phyloP scores from a whole-genome alignment of 2,797 vertebrate genomes.

The Merluccius polli region DNA sequence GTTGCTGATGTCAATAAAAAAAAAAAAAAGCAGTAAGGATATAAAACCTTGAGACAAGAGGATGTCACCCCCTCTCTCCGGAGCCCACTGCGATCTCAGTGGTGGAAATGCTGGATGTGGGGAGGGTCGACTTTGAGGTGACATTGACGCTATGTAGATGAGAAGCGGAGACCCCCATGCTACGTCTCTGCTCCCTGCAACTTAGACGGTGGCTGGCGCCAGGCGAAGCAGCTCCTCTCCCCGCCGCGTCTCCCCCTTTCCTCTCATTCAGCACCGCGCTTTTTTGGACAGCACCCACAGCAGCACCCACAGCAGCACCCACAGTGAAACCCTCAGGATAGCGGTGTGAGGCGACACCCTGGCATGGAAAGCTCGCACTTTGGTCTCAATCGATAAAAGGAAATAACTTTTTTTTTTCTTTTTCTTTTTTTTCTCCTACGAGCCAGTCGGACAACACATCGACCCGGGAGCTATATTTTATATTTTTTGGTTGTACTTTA shows the following conservation, averaged over 20 bases:
- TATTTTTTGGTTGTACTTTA: background rate
- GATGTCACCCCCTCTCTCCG: constrained; percentile 67
- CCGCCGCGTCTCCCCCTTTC: constrained; percentile 59
- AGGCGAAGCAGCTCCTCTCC: constrained; percentile 60
- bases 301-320: constrained; percentile 50
- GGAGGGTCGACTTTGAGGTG: constrained; percentile 79
- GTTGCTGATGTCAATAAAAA: constrained; percentile 49
- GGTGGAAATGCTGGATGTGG: constrained; percentile 78
- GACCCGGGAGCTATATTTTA: background rate
- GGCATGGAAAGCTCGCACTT: constrained; percentile 62
- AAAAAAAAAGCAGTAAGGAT: constrained; percentile 57
- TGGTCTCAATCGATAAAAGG: constrained; percentile 47
- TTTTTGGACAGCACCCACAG: constrained; percentile 75
- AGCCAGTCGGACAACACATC: background rate
- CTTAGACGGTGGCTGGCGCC: constrained; percentile 64
- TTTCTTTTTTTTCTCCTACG: constrained; percentile 7
- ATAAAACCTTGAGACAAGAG: constrained; percentile 76
- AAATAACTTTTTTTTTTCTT: constrained; percentile 48
- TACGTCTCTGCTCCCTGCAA: constrained; percentile 70
- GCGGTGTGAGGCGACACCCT: constrained; percentile 35
- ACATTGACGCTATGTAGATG: constrained; percentile 78
- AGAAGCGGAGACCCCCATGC: constrained; percentile 71
- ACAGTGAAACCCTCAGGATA: constrained; percentile 58
- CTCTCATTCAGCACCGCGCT: constrained; percentile 76
- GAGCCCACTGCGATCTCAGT: constrained; percentile 72